Evolutionary conservation across 2,888 invertebrate species (phyloP).

Genomic region (Tenthredo livida): DNA sequence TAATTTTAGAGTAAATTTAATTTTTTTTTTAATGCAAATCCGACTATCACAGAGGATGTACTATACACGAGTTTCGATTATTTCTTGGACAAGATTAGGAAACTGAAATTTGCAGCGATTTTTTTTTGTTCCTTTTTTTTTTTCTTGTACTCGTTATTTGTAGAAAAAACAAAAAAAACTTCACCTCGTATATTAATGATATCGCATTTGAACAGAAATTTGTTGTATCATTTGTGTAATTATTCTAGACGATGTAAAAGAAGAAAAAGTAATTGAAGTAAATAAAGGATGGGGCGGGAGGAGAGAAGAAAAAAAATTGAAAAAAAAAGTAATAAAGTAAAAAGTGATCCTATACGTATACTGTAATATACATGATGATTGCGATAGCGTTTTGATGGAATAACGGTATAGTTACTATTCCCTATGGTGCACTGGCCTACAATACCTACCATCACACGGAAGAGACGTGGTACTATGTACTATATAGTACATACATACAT

Average conservation of each 20-base stretch:
- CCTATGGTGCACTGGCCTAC: constrained; percentile 25
- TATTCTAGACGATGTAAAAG: neutral
- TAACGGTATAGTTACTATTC: constrained; percentile 5
- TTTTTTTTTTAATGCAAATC: too few species aligned
- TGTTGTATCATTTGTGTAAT: too few species aligned
- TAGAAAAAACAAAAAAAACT: too few species aligned
- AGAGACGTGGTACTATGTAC: neutral
- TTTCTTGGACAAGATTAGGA: too few species aligned
- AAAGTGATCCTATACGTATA: neutral
- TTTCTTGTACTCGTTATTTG: too few species aligned
- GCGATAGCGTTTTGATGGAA: constrained; percentile 22
- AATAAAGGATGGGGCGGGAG: neutral
- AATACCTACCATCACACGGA: neutral
- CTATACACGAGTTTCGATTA: too few species aligned
- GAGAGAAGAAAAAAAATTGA: neutral
- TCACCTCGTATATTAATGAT: too few species aligned
- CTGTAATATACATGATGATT: neutral
- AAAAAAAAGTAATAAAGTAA: neutral
- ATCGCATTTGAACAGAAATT: too few species aligned
- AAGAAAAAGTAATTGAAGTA: neutral
- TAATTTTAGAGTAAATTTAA: too few species aligned
- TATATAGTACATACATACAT: neutral
- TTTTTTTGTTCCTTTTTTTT: too few species aligned
- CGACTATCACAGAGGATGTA: too few species aligned
- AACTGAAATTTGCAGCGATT: too few species aligned